Evolutionary conservation across 35 echinoderm and acorn worm species (phyloP).

Genomic region (Diadema setosum): DNA sequence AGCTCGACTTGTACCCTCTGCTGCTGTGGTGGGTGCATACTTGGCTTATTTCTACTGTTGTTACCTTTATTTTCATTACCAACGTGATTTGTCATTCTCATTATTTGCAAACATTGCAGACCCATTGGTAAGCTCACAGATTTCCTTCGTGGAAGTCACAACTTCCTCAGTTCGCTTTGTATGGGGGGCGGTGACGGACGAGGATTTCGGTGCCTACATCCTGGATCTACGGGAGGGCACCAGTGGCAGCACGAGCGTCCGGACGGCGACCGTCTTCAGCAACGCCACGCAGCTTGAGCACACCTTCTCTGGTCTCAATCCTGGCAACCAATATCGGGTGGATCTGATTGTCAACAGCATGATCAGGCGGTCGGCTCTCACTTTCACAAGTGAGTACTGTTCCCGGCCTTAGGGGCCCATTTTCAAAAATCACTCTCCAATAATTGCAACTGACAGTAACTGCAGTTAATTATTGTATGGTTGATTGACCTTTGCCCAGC

Average conservation of each 20-base stretch:
- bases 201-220: background rate
- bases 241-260: background rate
- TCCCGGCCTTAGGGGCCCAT: too few relatives aligned
- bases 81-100: too few relatives aligned
- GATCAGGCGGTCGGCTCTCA: background rate
- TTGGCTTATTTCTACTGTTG: too few relatives aligned
- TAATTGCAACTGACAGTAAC: too few relatives aligned
- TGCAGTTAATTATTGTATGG: too few relatives aligned
- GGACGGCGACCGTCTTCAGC: background rate
- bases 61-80: too few relatives aligned
- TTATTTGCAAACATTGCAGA: too few relatives aligned
- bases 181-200: background rate
- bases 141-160: background rate
- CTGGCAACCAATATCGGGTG: background rate
- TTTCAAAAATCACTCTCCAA: too few relatives aligned
- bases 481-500: too few relatives aligned
- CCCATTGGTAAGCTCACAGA: background rate
- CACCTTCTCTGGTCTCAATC: background rate
- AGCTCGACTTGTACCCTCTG: too few relatives aligned
- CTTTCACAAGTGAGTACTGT: background rate
- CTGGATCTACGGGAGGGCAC: background rate
- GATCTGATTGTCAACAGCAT: background rate
- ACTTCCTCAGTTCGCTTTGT: background rate
- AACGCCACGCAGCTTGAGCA: background rate
- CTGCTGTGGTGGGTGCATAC: too few relatives aligned